phyloP scores from a whole-genome alignment of 2,113 vertebrate genomes.

The Ictidomys tridecemlineatus region DNA sequence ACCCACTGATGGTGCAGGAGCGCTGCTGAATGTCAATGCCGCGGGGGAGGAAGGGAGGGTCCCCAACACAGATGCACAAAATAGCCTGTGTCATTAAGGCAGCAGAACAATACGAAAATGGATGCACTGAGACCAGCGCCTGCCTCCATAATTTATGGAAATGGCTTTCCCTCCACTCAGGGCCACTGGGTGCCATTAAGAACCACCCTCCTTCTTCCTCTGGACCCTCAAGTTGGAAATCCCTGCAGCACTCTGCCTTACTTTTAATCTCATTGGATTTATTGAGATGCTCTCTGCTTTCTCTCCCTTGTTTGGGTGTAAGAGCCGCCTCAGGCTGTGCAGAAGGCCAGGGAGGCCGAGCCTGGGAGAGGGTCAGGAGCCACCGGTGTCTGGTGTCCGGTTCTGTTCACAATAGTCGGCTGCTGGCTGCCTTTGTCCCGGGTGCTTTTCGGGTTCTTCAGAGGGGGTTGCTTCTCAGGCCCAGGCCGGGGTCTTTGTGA shows the following conservation, averaged over 20 bases:
- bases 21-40: conserved; percentile 56
- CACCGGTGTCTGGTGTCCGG: fast-evolving
- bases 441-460: not conserved
- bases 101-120: conserved; percentile 73
- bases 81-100: conserved; percentile 73
- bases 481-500: fast-evolving
- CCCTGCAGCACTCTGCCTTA: not conserved
- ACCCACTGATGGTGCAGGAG: not conserved
- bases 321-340: not conserved
- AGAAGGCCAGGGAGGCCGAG: not conserved
- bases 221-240: conserved; percentile 66
- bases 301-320: conserved; percentile 25
- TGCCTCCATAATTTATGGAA: conserved; percentile 83
- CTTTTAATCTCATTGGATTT: conserved; percentile 68
- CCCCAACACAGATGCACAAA: conserved; percentile 77
- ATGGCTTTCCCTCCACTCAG: conserved; percentile 66
- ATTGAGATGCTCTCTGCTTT: conserved; percentile 33
- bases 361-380: not conserved
- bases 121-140: conserved; percentile 54
- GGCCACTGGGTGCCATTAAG: conserved; percentile 57
- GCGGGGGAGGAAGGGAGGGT: conserved; percentile 3
- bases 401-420: fast-evolving
- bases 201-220: conserved; percentile 29
- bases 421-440: not conserved
- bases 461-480: not conserved